Evolutionary conservation across 2,888 invertebrate genomes (phyloP), one percentile per base, ranked within the genome.

Genomic region (Drepanosiphum platanoidis): DNA sequence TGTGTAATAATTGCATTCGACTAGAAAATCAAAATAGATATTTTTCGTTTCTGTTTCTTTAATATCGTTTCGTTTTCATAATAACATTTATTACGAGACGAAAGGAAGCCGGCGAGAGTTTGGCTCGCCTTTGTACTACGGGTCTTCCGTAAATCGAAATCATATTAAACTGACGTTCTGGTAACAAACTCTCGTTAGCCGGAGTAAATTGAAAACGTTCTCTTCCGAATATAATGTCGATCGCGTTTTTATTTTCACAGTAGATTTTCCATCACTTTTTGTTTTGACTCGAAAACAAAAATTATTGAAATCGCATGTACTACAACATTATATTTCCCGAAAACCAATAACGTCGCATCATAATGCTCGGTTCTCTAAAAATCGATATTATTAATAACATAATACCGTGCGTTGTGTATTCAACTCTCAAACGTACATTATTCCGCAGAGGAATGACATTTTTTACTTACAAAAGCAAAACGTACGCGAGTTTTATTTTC

Each of bases 141-240:
- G 70, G 46, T 80, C 34, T 52, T 80, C 52, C 36, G n/a, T 18
- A 70, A 80, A 82, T 61, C 72, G 72, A 82, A 82, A 82, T 72
- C 58, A 74, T 64, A 83, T 83, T 74, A 74, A 74, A 83, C 74
- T 27, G 66, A 74, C 74, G 46, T 74, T 74, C 42, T 46, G 13
- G 82, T 83, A 74, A 83, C 74, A 74, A 83, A 83, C 66, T 83
- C 72, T 64, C 64, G 74, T 72, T 83, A 72, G 32, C 15, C n/a
- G 22, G 58, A 72, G 61, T 74, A 74, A 83, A 83, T 83, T 83
- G 74, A 83, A 83, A 83, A 83, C 82, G 64, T 80, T 42, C 68
- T 27, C 27, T 32, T 34, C 32, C 66, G 18, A 70, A 52, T 46
- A 80, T 46, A 80, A 70, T 80, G 68, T 80, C 36, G 18, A 80